Evolutionary conservation across 2,113 vertebrate species (phyloP).

Genomic region (Sinocyclocheilus rhinocerous): DNA sequence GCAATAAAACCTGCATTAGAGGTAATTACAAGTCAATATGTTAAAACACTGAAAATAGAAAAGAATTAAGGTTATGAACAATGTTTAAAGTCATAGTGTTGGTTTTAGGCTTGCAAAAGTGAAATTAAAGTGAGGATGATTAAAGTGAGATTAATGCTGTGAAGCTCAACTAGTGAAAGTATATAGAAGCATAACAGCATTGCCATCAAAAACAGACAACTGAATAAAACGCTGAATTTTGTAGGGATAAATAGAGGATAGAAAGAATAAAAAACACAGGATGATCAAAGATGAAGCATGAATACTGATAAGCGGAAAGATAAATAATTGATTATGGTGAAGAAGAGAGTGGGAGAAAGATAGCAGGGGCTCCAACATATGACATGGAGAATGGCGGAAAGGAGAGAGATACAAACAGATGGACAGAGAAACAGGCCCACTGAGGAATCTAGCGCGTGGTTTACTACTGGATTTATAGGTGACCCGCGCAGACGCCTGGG

Average conservation of each 20-base stretch:
- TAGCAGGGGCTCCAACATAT: conserved; percentile 67
- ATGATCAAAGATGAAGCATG: background rate
- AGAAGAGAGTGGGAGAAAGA: conserved; percentile 39
- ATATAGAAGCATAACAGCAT: background rate
- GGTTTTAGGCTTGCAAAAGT: conserved; percentile 52
- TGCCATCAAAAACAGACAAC: background rate
- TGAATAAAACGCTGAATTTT: background rate
- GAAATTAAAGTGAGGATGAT: conserved; percentile 54
- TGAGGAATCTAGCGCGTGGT: conserved; percentile 99
- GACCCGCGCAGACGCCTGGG: conserved; percentile 96
- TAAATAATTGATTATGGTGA: background rate
- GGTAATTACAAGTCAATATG: background rate
- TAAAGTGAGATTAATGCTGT: background rate
- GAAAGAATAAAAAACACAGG: background rate
- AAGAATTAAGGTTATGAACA: too few relatives aligned
- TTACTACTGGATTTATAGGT: conserved; percentile 99
- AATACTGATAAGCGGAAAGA: background rate
- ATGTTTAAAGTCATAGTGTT: too few relatives aligned
- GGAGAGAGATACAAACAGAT: conserved; percentile 99
- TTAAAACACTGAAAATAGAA: background rate
- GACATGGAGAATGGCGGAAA: conserved; percentile 85
- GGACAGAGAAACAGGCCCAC: conserved; percentile 99
- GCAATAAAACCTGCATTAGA: background rate
- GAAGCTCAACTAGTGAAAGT: background rate
- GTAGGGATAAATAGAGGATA: background rate